Evolutionary conservation across 2,113 vertebrate genomes (phyloP).

Genomic region (Cyanistes caeruleus): DNA sequence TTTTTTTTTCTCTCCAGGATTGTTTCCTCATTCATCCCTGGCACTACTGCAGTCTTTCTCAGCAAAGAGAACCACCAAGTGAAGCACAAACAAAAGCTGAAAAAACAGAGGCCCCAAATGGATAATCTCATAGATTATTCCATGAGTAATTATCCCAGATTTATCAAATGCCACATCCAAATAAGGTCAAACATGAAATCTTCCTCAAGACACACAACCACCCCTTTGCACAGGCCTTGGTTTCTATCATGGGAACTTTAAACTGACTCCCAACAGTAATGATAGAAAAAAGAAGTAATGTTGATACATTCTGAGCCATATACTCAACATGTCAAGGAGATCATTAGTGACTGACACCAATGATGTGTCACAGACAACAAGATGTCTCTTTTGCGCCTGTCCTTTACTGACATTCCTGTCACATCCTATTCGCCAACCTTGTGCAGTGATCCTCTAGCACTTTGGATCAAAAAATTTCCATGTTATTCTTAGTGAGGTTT

Average conservation of each 20-base stretch:
- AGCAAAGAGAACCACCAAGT: conserved; percentile 7
- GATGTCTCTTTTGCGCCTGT: conserved; percentile 5
- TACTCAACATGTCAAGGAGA: conserved; percentile 13
- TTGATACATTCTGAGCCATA: background rate
- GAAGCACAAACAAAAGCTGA: conserved; percentile 20
- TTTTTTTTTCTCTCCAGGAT: conserved; percentile 23
- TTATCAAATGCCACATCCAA: conserved; percentile 45
- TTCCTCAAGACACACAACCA: background rate
- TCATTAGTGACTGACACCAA: conserved; percentile 39
- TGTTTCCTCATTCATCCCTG: conserved; percentile 1
- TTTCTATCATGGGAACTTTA: background rate
- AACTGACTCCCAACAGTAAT: background rate
- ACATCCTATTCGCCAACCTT: background rate
- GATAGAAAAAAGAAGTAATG: background rate
- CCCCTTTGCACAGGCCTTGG: background rate
- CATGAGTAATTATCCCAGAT: conserved; percentile 12
- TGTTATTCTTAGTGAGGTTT: background rate
- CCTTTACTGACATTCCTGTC: conserved; percentile 35
- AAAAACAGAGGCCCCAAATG: background rate
- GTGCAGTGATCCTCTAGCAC: background rate
- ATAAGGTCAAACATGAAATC: conserved; percentile 15
- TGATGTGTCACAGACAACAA: background rate
- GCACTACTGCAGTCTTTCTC: background rate
- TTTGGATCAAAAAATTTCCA: conserved; percentile 4
- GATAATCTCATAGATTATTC: conserved; percentile 41